Evolutionary conservation across 2,888 invertebrate species (phyloP).

Genomic region (Phasia obesa): DNA sequence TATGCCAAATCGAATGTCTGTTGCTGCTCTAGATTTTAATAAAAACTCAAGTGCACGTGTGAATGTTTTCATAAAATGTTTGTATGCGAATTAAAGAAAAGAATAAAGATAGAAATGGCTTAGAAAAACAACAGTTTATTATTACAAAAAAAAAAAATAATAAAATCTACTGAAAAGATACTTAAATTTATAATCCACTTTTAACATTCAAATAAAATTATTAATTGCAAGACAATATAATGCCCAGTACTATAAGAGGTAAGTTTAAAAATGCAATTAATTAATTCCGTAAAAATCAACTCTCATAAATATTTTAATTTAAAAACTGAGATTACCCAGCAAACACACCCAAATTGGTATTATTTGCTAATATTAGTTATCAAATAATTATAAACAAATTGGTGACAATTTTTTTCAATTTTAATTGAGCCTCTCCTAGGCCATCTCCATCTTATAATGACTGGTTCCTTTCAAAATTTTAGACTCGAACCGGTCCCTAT

Average conservation of each 20-base stretch:
- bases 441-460: too few relatives aligned
- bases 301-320: too few relatives aligned
- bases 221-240: conserved; percentile 74
- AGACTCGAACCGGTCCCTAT: too few relatives aligned
- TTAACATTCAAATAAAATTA: conserved; percentile 65
- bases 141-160: neutral
- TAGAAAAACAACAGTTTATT: conserved; percentile 5
- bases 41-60: conserved; percentile 12
- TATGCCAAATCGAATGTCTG: conserved; percentile 36
- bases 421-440: too few relatives aligned
- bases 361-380: too few relatives aligned
- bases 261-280: conserved; percentile 69
- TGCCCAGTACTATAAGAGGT: conserved; percentile 82
- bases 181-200: neutral
- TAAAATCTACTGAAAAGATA: neutral
- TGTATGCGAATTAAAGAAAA: conserved; percentile 5
- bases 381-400: too few relatives aligned
- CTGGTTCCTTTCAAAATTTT: too few relatives aligned
- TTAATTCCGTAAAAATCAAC: too few relatives aligned
- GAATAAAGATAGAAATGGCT: conserved; percentile 9
- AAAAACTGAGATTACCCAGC: too few relatives aligned
- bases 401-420: too few relatives aligned
- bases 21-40: conserved; percentile 43
- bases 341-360: too few relatives aligned
- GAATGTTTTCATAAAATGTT: conserved; percentile 11